phyloP scores from a whole-genome alignment of 2,113 vertebrate genomes.

The Prochilodus magdalenae region DNA sequence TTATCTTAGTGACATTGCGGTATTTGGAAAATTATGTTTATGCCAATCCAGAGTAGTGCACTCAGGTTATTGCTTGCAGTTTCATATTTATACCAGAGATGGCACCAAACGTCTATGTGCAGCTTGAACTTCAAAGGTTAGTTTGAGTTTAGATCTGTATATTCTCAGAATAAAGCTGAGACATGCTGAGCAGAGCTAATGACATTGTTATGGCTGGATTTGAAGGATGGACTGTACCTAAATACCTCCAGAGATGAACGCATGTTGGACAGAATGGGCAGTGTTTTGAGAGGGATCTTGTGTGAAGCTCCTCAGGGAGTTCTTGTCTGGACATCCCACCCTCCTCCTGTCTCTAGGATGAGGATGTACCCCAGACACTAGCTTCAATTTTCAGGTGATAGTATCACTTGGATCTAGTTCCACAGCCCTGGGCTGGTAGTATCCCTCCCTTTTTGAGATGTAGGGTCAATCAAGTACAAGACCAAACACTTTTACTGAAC shows the following conservation, averaged over 20 bases:
- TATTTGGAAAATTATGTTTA: too few relatives aligned
- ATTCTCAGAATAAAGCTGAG: slow-evolving; percentile 2
- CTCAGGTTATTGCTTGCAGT: neutral
- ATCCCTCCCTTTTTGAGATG: neutral
- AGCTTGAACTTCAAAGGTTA: too few relatives aligned
- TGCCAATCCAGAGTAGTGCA: too few relatives aligned
- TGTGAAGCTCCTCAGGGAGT: neutral
- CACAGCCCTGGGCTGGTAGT: neutral
- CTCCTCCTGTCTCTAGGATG: neutral
- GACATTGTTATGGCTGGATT: slow-evolving; percentile 30
- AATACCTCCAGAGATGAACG: slow-evolving; percentile 25
- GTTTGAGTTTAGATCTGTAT: too few relatives aligned
- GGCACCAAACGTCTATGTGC: too few relatives aligned
- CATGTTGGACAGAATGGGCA: neutral
- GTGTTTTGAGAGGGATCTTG: neutral
- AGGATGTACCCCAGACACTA: slow-evolving; percentile 18
- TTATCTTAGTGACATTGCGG: too few relatives aligned
- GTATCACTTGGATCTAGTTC: neutral
- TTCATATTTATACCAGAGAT: neutral
- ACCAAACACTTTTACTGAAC: neutral
- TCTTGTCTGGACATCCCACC: neutral
- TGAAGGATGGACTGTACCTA: slow-evolving; percentile 25
- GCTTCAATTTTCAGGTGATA: neutral
- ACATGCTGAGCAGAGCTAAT: slow-evolving; percentile 13
- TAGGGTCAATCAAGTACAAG: neutral